These are phyloP conservation scores for Serilophus lunatus DNA, from an alignment of 2,113 vertebrate species.

Conservation along the genomic window DNA sequence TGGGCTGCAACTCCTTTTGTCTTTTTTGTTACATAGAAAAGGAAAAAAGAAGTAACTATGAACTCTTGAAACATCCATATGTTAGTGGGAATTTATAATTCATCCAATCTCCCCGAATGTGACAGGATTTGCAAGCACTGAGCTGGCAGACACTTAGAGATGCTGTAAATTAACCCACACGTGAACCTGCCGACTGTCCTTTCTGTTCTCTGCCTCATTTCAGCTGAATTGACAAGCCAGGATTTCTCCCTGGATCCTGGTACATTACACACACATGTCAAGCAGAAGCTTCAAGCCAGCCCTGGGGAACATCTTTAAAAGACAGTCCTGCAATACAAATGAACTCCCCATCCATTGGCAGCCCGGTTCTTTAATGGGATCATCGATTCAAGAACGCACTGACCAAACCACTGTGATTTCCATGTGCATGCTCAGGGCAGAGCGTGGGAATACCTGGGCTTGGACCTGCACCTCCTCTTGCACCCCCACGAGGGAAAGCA, in stretches of 20 bases:
- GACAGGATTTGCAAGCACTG: slow-evolving; percentile 39
- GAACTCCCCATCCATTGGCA: neutral
- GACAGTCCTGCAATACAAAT: slow-evolving; percentile 43
- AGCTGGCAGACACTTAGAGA: neutral
- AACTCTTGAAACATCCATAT: neutral
- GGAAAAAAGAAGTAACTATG: neutral
- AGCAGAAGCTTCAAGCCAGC: slow-evolving; percentile 30
- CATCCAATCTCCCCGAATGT: neutral
- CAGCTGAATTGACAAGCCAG: neutral
- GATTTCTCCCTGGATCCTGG: slow-evolving; percentile 54
- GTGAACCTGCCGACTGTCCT: neutral
- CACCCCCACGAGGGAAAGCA: neutral
- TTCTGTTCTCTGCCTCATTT: neutral
- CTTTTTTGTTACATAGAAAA: neutral
- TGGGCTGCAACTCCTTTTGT: neutral
- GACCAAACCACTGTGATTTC: neutral
- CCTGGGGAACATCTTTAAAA: slow-evolving; percentile 12
- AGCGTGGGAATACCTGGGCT: accelerated
- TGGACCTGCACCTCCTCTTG: neutral
- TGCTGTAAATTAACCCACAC: slow-evolving; percentile 42
- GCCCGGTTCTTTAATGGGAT: neutral
- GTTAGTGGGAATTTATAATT: slow-evolving; percentile 26
- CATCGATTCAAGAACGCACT: neutral
- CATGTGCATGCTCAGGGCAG: neutral
- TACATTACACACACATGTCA: slow-evolving; percentile 17